Percentiles rank a stretch among this genome's conserved stretches.
Conservation (phyloP, 2,888 invertebrate species). For the Chalcis sispes region DNA sequence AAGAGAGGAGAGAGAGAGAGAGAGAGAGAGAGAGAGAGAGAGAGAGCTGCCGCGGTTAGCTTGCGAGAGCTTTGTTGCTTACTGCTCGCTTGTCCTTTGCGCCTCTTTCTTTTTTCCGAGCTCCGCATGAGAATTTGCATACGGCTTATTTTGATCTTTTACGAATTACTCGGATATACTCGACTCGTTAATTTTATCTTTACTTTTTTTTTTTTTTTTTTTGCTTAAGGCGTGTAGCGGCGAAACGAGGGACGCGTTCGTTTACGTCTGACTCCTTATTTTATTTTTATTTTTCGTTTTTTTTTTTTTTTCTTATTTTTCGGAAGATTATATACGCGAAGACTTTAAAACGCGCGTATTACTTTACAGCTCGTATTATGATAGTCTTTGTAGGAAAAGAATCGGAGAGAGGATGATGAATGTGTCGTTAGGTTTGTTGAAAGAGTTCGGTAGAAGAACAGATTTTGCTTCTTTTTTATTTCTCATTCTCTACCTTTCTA, state of each 20-base stretch:
- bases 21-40: conserved; percentile 1
- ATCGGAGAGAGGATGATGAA: conserved; percentile 23
- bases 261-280: conserved; percentile 10
- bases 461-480: not conserved
- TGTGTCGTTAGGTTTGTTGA: conserved; percentile 30
- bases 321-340: not conserved
- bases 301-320: conserved; percentile 15
- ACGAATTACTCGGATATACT: not conserved
- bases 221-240: not conserved
- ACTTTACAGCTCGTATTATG: conserved; percentile 28
- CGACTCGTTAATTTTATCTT: conserved; percentile 2
- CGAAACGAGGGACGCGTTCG: conserved; percentile 9
- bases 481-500: not conserved
- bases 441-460: not conserved
- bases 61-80: no score
- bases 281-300: conserved; percentile 12
- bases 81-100: no score
- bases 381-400: conserved; percentile 30
- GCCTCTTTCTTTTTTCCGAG: no score
- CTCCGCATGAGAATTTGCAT: not conserved
- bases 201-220: conserved; percentile 12
- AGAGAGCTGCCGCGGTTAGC: no score
- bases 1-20: no score
- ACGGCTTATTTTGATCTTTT: conserved; percentile 15
- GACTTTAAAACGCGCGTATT: conserved; percentile 13